Conservation (phyloP, 2,797 vertebrate species). For the Diceros bicornis region DNA sequence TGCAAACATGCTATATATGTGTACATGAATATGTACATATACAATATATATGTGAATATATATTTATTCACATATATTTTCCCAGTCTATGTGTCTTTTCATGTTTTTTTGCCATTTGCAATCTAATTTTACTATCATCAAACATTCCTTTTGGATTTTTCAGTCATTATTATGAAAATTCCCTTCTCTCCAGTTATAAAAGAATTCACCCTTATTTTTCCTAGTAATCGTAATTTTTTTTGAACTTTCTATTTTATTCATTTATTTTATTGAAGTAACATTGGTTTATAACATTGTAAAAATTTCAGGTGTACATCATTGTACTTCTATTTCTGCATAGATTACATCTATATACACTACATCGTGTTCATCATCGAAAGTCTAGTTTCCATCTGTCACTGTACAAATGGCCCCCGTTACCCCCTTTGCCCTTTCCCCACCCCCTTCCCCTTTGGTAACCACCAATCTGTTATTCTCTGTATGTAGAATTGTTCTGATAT, state of each 20-base stretch:
- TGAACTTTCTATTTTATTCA: not conserved
- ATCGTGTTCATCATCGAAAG: no score
- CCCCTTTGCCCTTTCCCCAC: no score
- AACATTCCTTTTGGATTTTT: not conserved
- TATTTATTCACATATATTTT: not conserved
- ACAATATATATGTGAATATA: not conserved
- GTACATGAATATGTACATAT: not conserved
- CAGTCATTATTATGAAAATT: not conserved
- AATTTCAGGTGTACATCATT: no score
- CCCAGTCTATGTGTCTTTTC: not conserved
- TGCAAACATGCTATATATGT: not conserved
- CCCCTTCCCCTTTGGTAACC: no score
- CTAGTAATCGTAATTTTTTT: not conserved
- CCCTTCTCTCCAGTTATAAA: not conserved
- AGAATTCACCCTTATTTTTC: not conserved
- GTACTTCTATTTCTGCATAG: no score
- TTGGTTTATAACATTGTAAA: no score
- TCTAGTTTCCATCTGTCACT: no score
- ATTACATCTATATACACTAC: no score
- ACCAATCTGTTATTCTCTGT: no score
- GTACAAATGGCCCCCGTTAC: no score
- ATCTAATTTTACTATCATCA: not conserved
- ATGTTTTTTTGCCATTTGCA: not conserved
- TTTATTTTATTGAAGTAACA: not conserved
- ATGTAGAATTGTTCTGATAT: not conserved